Conservation (phyloP, 2,113 vertebrate species). For the Trematocara zebra region DNA sequence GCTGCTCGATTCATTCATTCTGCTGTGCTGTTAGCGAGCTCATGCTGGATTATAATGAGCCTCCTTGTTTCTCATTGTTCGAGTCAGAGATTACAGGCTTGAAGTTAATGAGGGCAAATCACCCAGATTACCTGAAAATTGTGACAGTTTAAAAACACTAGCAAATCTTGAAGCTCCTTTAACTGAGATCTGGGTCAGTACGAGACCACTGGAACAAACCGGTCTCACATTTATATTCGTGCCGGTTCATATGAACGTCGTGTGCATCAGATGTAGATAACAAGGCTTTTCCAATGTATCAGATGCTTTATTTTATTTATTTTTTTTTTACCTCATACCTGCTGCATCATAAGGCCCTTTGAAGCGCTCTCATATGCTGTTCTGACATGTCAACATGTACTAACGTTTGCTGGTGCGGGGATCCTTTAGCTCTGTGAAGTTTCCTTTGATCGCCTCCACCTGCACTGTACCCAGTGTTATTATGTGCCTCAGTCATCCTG, state of each 20-base stretch:
- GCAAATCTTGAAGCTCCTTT: neutral
- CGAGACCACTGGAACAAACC: neutral
- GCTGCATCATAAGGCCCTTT: slow-evolving; percentile 13
- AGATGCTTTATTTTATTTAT: slow-evolving; percentile 11
- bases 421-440: neutral
- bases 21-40: neutral
- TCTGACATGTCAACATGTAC: neutral
- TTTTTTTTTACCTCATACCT: slow-evolving; percentile 10
- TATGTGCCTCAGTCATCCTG: slow-evolving; percentile 29
- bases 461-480: neutral
- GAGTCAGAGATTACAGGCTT: neutral
- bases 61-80: neutral
- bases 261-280: neutral
- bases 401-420: neutral
- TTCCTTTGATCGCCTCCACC: neutral
- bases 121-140: neutral
- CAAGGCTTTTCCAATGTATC: neutral
- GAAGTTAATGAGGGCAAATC: neutral
- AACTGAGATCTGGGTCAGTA: neutral
- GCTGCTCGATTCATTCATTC: neutral
- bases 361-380: neutral
- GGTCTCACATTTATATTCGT: neutral
- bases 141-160: neutral
- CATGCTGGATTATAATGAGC: neutral
- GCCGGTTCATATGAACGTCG: neutral